Conservation (phyloP, 1,140 invertebrate species). For the Leptestheria dahalacensis region DNA sequence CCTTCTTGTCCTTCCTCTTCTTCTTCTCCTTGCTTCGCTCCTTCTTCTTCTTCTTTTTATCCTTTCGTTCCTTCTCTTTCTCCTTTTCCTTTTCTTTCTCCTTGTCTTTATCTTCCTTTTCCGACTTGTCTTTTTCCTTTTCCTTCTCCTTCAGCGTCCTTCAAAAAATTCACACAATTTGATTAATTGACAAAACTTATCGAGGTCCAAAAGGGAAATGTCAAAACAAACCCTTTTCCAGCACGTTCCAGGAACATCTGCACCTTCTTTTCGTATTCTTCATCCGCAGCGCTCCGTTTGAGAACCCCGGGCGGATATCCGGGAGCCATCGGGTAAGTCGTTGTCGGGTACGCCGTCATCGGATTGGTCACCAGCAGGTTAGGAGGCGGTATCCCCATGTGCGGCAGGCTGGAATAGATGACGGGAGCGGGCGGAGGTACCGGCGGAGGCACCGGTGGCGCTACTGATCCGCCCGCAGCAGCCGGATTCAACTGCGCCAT, state of each 20-base stretch:
- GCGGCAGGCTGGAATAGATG: background rate
- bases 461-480: background rate
- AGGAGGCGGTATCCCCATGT: background rate
- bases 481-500: conserved; percentile 47
- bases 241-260: conserved; percentile 65
- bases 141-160: conserved; percentile 20
- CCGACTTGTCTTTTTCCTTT: conserved; percentile 27
- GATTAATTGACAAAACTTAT: too few relatives aligned
- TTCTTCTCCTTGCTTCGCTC: conserved; percentile 16
- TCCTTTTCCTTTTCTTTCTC: conserved; percentile 16
- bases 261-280: conserved; percentile 65
- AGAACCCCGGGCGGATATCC: conserved; percentile 54
- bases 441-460: background rate
- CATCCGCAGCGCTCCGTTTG: conserved; percentile 61
- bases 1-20: conserved; percentile 7
- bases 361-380: background rate
- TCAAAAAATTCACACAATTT: background rate
- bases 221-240: conserved; percentile 39
- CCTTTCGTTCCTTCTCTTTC: conserved; percentile 17
- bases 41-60: conserved; percentile 32
- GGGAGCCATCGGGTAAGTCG: background rate
- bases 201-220: too few relatives aligned
- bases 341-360: background rate
- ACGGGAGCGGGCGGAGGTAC: conserved; percentile 2
- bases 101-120: conserved; percentile 27